Conservation (phyloP, 2,888 invertebrate genomes). For the Drosophila merina region DNA sequence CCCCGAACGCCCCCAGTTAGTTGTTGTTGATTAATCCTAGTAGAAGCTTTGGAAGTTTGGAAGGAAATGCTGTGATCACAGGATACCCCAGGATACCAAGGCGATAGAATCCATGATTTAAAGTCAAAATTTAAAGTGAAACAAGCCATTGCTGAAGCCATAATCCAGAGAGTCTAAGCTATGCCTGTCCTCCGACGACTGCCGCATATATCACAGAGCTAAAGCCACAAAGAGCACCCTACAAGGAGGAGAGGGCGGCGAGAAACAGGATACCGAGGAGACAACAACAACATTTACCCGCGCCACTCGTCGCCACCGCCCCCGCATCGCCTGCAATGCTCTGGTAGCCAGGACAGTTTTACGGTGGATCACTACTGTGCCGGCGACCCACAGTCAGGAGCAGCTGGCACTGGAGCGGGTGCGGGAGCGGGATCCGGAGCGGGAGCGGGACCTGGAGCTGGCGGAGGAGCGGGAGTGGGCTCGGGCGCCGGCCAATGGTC, state of each 20-base stretch:
- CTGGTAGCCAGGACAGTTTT: constrained; percentile 85
- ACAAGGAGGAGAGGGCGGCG: neutral
- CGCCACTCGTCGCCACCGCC: constrained; percentile 84
- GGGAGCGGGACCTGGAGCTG: constrained; percentile 40
- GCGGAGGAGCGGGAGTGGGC: constrained; percentile 47
- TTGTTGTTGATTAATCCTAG: constrained; percentile 44
- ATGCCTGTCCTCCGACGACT: constrained; percentile 11
- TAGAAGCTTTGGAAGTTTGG: constrained; percentile 11
- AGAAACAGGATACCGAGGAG: constrained; percentile 12
- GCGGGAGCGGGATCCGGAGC: constrained; percentile 23
- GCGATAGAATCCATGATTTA: neutral
- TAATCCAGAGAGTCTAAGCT: constrained; percentile 7
- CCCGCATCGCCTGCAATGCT: constrained; percentile 84
- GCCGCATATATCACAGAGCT: constrained; percentile 56
- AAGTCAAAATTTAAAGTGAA: neutral
- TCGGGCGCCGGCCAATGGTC: constrained; percentile 69
- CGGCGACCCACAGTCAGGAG: constrained; percentile 73
- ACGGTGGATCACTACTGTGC: constrained; percentile 84
- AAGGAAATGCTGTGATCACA: constrained; percentile 45
- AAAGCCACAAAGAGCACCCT: constrained; percentile 14
- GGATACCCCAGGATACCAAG: neutral
- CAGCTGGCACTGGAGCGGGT: constrained; percentile 44
- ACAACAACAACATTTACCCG: constrained; percentile 83
- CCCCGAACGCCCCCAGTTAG: constrained; percentile 12
- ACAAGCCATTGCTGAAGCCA: neutral